A percentile compares a stretch with the other conserved stretches of the same genome.
Conservation (phyloP, 2,888 invertebrate genomes). For the Hymenopus coronatus region DNA sequence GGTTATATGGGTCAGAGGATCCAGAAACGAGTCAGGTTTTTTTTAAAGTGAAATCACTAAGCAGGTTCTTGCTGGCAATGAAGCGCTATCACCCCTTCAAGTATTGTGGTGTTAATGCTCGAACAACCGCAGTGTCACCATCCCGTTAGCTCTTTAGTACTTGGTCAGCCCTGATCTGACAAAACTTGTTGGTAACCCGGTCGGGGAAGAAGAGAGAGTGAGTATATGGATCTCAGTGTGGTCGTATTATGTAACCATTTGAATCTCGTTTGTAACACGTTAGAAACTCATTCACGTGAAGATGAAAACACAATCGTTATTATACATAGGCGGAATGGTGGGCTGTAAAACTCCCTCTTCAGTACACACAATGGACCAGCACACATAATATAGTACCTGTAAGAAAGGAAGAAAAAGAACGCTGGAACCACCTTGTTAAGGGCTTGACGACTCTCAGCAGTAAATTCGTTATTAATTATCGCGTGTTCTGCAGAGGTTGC, state of each 20-base stretch:
- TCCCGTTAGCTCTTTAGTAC: background rate
- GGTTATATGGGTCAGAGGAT: too few relatives aligned
- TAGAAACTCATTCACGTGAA: conserved; percentile 19
- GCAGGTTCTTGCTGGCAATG: too few relatives aligned
- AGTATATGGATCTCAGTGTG: background rate
- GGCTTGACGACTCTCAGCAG: background rate
- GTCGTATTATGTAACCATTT: conserved; percentile 27
- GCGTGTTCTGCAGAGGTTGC: background rate
- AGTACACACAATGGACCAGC: background rate
- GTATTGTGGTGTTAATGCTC: background rate
- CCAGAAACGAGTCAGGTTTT: too few relatives aligned
- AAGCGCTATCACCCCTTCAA: background rate
- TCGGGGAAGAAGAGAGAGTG: background rate
- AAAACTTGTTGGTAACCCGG: background rate
- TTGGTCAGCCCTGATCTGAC: background rate
- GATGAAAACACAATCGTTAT: background rate
- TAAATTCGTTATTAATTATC: background rate
- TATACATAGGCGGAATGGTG: background rate
- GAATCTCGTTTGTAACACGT: conserved; percentile 28
- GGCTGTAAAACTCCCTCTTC: background rate
- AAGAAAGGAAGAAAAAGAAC: background rate
- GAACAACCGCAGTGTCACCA: background rate
- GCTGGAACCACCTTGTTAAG: background rate
- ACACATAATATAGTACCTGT: background rate
- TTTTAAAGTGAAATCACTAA: too few relatives aligned